These are phyloP conservation scores for Amphiura filiformis DNA, from an alignment of 35 echinoderm and acorn worm species.

Conservation along the genomic window DNA sequence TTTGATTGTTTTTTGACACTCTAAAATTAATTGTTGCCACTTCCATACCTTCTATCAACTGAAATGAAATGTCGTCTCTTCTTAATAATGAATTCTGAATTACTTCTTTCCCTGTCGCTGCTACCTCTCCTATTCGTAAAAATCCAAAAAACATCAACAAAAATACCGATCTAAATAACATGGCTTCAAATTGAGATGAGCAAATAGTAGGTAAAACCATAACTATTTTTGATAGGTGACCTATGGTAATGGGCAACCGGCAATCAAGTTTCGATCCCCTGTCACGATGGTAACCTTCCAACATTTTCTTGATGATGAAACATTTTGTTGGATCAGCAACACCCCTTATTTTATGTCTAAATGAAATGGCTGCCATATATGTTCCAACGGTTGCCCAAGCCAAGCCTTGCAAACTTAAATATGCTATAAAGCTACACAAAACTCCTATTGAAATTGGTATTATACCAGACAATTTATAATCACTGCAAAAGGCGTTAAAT, in stretches of 20 bases:
- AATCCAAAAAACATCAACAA: slow-evolving; percentile 14
- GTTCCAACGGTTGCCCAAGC: neutral
- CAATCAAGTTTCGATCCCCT: neutral
- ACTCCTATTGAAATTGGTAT: neutral
- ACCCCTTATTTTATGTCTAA: neutral
- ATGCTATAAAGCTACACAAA: slow-evolving; percentile 1
- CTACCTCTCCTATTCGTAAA: slow-evolving; percentile 7
- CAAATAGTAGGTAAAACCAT: neutral
- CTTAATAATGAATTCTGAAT: neutral
- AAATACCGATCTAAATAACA: slow-evolving; percentile 1
- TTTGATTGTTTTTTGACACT: slow-evolving; percentile 8
- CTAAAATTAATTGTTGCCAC: neutral
- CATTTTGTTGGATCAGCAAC: neutral
- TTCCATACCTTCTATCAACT: neutral
- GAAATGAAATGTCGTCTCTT: neutral
- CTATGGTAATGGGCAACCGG: slow-evolving; percentile 13
- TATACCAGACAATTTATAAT: neutral
- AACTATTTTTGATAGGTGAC: neutral
- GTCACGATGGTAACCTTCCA: neutral
- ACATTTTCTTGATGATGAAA: neutral
- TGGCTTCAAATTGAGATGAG: neutral
- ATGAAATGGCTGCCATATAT: neutral
- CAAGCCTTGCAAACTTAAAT: neutral
- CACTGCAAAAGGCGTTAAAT: neutral
- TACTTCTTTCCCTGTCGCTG: neutral